These are phyloP conservation scores for Diceros bicornis DNA, from an alignment of 2,797 vertebrate species.

Conservation along the genomic window DNA sequence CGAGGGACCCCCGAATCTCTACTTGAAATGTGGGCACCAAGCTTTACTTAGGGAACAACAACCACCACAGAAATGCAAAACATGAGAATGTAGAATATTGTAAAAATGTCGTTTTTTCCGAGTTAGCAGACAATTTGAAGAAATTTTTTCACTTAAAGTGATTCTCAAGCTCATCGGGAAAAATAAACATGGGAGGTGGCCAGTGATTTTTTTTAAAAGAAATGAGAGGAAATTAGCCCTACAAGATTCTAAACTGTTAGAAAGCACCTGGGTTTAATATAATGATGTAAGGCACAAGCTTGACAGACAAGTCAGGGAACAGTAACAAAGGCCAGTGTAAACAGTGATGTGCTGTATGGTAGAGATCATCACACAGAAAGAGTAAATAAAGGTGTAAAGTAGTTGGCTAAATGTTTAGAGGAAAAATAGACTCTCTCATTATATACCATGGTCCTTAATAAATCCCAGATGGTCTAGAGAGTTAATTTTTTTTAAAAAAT, in stretches of 20 bases:
- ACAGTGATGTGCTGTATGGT: background rate
- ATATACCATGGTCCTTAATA: slow-evolving; percentile 45
- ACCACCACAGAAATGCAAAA: background rate
- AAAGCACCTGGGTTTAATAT: slow-evolving; percentile 30
- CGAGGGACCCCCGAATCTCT: slow-evolving; percentile 60
- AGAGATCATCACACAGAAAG: background rate
- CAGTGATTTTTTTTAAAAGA: background rate
- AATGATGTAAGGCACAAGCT: background rate
- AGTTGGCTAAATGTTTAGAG: slow-evolving; percentile 3
- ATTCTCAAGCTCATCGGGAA: slow-evolving; percentile 43
- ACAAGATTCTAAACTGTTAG: slow-evolving; percentile 17
- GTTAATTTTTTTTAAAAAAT: slow-evolving; percentile 43
- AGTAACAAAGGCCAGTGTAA: background rate
- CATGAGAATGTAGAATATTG: background rate
- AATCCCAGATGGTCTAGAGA: slow-evolving; percentile 33
- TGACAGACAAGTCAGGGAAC: background rate
- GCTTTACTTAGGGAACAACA: background rate
- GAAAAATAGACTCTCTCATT: slow-evolving; percentile 5
- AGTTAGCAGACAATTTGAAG: slow-evolving; percentile 35
- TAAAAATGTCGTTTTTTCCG: slow-evolving; percentile 28
- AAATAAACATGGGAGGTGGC: background rate
- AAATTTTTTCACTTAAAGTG: background rate
- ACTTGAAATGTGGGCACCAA: slow-evolving; percentile 31
- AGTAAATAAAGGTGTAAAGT: slow-evolving; percentile 25
- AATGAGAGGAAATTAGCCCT: background rate